A percentile compares a stretch with the other conserved stretches of the same genome.
Conservation (phyloP, 2,113 vertebrate genomes). For the Menura novaehollandiae region DNA sequence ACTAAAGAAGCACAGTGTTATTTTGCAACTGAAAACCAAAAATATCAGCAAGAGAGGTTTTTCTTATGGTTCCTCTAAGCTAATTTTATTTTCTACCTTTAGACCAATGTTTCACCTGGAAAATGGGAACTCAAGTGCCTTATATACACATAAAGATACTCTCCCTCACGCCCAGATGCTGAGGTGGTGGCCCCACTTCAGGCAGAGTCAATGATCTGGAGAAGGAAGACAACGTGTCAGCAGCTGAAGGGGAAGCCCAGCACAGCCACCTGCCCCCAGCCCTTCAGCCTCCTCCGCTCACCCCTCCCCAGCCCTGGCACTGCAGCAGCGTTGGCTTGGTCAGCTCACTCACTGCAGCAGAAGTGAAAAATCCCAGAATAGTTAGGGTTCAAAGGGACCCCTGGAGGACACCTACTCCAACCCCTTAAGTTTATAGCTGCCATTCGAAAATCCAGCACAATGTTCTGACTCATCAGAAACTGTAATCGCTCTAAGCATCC, state of each 20-base stretch:
- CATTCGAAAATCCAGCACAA: not conserved
- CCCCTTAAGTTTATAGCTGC: not conserved
- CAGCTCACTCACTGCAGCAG: not conserved
- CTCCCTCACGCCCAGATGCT: not conserved
- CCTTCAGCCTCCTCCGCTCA: not conserved
- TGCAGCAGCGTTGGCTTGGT: rapidly evolving
- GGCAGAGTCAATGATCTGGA: not conserved
- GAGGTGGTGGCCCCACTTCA: not conserved
- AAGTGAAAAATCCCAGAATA: not conserved
- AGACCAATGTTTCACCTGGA: not conserved
- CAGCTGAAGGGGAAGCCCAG: not conserved
- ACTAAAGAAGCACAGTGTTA: not conserved
- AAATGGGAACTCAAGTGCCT: not conserved
- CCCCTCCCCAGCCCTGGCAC: not conserved
- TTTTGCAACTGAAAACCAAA: not conserved
- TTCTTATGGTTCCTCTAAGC: not conserved
- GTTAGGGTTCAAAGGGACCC: not conserved
- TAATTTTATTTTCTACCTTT: not conserved
- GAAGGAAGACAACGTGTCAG: not conserved
- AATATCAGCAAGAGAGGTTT: not conserved
- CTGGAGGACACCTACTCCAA: not conserved
- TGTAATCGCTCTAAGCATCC: not conserved
- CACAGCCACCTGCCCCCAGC: rapidly evolving
- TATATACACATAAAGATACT: not conserved
- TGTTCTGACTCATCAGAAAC: not conserved